Base-by-base conservation (phyloP, 2,888 invertebrate species). In the Antitype chi region DNA sequence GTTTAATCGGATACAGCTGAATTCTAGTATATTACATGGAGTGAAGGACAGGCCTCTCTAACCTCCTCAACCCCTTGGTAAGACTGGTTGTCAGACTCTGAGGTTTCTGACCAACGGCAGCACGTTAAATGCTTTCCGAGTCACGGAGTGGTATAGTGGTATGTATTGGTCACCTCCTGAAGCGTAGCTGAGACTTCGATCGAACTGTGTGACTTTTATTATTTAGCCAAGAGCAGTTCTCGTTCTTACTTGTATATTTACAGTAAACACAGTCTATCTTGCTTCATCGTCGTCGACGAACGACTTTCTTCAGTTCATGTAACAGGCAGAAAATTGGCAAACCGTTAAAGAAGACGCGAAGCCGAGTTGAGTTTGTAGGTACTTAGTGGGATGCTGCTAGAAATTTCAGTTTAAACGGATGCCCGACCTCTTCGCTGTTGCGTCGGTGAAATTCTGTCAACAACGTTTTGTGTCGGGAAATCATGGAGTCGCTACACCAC, bases 291-390 rank as follows among this genome's bases (percentile, higher is more conserved):
- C 28, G 28, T 32, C 11, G 52, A 11, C 11, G n/a, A 68, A 70
- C 13, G 23, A 59, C 25, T 77, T 57, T 43, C 77, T 68, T 76
- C 53, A 68, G 69, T 66, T 68, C 74, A 70, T 68, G 55, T 72
- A 68, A 79, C 47, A 38, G n/a, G 75, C 69, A 74, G 70, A 80
- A 82, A 85, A 87, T 86, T 86, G 68, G 52, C 47, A 73, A 78
- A 81, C 84, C 57, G 69, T 78, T 78, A 52, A 72, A 78, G 81
- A 74, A 79, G 71, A 81, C 53, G 75, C 25, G 52, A 64, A 73
- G 43, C 23, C 28, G 72, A 78, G n/a, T 71, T 63, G 28, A 73
- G 72, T 57, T 69, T 69, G 38, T 20, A 20, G 60, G 20, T 73
- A 80, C 76, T 80, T 75, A 76, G 70, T 28, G 60, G 49, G 28